phyloP scores from a whole-genome alignment of 2,797 vertebrate genomes.

The Ptychadena robeensis region DNA sequence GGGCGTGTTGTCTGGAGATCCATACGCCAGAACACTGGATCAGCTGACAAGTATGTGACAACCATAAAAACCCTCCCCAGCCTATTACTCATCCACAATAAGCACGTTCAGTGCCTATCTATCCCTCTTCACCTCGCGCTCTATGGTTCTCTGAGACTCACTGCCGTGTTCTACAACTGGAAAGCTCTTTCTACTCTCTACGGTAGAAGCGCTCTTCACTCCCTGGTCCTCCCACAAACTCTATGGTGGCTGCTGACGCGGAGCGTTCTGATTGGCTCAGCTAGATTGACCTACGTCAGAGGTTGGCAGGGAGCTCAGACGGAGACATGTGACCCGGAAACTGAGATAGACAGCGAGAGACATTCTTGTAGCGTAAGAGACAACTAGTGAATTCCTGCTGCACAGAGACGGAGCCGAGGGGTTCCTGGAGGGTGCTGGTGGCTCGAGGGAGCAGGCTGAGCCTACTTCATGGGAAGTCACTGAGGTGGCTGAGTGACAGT shows the following conservation, averaged over 20 bases:
- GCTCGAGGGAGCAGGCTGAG: neutral
- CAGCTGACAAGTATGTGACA: neutral
- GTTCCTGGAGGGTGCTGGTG: neutral
- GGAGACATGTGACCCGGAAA: slow-evolving; percentile 59
- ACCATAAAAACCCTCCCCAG: neutral
- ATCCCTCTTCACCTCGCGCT: neutral
- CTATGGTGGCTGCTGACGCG: slow-evolving; percentile 55
- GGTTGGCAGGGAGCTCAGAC: slow-evolving; percentile 30
- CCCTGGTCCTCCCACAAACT: slow-evolving; percentile 5
- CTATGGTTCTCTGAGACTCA: neutral
- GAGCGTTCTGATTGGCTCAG: slow-evolving; percentile 33
- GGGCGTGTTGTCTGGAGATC: too few species aligned
- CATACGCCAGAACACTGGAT: neutral
- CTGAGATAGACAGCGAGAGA: slow-evolving; percentile 50
- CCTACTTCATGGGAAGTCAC: neutral
- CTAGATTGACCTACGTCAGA: slow-evolving; percentile 3
- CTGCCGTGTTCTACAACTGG: neutral
- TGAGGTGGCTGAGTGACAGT: neutral
- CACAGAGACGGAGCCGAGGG: neutral
- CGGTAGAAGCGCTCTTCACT: neutral
- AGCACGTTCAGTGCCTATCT: neutral
- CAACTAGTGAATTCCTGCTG: slow-evolving; percentile 4
- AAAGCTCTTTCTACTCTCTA: neutral
- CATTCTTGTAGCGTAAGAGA: slow-evolving; percentile 23
- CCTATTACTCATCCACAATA: neutral